Conservation (phyloP, 2,113 vertebrate genomes). For the Agapornis roseicollis region DNA sequence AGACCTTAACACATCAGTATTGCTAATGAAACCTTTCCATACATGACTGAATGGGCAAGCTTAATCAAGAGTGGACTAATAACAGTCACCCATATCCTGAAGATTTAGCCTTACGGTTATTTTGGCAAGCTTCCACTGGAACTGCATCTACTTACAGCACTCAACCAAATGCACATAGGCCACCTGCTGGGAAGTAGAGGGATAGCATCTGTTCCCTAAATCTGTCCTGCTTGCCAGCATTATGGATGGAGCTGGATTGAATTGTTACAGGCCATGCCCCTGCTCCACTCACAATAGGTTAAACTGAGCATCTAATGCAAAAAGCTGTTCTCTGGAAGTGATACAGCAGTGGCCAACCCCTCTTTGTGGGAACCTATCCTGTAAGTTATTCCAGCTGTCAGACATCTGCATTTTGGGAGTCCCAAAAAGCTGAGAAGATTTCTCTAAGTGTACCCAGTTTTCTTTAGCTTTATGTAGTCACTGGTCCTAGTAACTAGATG, state of each 20-base stretch:
- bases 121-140: neutral
- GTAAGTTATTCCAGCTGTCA: neutral
- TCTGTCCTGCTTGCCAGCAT: neutral
- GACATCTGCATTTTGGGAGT: neutral
- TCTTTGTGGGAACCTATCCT: neutral
- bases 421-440: neutral
- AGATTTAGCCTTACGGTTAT: neutral
- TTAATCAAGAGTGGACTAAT: neutral
- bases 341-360: neutral
- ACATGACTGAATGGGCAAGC: accelerated
- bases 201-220: neutral
- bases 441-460: neutral
- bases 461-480: neutral
- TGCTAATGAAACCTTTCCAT: neutral
- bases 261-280: neutral
- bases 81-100: neutral
- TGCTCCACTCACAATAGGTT: neutral
- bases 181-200: neutral
- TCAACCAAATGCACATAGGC: neutral
- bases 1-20: neutral
- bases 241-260: neutral
- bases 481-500: neutral
- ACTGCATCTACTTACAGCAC: neutral
- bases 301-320: neutral
- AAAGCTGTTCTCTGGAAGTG: neutral